Evolutionary conservation across 2,888 invertebrate species (phyloP).

Genomic region (Oscheius sp.): DNA sequence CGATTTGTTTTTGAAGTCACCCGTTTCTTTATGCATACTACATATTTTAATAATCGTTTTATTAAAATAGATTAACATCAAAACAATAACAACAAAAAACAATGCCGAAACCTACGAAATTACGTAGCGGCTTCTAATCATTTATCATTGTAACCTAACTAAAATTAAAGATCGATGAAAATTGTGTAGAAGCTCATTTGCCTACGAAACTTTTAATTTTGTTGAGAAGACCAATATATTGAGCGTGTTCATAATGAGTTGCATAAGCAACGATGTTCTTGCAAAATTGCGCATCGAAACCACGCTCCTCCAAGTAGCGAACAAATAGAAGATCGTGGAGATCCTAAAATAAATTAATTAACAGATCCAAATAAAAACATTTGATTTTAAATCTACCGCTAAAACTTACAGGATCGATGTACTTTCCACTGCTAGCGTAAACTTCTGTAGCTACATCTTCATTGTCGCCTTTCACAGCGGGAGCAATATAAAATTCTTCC

Average conservation of each 20-base stretch:
- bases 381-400: no score
- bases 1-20: no score
- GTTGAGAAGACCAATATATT: conserved; percentile 89
- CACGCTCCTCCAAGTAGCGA: conserved; percentile 95
- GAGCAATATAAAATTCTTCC: conserved; percentile 87
- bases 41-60: no score
- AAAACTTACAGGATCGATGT: conserved; percentile 92
- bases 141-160: neutral
- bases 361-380: neutral
- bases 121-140: neutral
- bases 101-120: neutral
- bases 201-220: conserved; percentile 86
- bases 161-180: neutral
- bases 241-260: conserved; percentile 90
- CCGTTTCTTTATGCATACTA: no score
- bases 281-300: conserved; percentile 90
- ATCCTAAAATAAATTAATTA: conserved; percentile 45
- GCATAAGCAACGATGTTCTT: conserved; percentile 88
- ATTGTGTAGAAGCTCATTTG: conserved; percentile 40
- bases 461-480: conserved; percentile 76
- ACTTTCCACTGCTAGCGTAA: conserved; percentile 88
- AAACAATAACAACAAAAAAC: neutral
- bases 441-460: conserved; percentile 89
- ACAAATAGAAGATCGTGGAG: conserved; percentile 78
- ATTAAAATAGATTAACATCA: neutral